These are phyloP conservation scores for Zoanthus gigantus DNA, from an alignment of 92 coral and sea anemone species.

Conservation along the genomic window DNA sequence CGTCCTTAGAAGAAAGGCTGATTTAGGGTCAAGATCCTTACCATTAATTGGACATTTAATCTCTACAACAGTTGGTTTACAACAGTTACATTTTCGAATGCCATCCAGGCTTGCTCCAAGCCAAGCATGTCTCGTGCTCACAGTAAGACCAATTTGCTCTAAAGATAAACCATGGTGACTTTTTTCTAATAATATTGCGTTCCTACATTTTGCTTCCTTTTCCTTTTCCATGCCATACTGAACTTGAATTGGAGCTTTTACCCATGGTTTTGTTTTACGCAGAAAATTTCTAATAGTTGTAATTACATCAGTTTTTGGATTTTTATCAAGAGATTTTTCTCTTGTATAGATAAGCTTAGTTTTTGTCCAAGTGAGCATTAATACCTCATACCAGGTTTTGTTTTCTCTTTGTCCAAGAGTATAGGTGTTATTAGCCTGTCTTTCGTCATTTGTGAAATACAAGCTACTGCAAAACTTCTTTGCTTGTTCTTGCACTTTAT, in stretches of 20 bases:
- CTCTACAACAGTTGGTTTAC: slow-evolving; percentile 56
- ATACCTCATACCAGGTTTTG: slow-evolving; percentile 70
- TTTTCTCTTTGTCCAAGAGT: slow-evolving; percentile 68
- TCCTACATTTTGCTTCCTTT: slow-evolving; percentile 54
- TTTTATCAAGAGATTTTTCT: slow-evolving; percentile 73
- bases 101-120: slow-evolving; percentile 66
- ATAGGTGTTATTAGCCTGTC: slow-evolving; percentile 43
- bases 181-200: slow-evolving; percentile 48
- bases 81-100: slow-evolving; percentile 40
- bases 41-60: slow-evolving; percentile 60
- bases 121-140: slow-evolving; percentile 57
- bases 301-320: slow-evolving; percentile 63
- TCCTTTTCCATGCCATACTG: slow-evolving; percentile 71
- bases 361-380: slow-evolving; percentile 65
- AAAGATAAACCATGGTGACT: slow-evolving; percentile 50
- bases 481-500: slow-evolving; percentile 19
- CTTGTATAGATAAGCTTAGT: slow-evolving; percentile 64
- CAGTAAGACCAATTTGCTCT: slow-evolving; percentile 69
- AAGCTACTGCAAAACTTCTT: slow-evolving; percentile 45
- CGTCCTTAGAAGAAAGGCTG: slow-evolving; percentile 53
- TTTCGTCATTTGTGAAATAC: slow-evolving; percentile 57
- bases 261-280: slow-evolving; percentile 31
- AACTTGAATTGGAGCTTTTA: slow-evolving; percentile 53
- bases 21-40: slow-evolving; percentile 64
- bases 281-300: slow-evolving; percentile 44